phyloP scores from a whole-genome alignment of 64 coral and sea anemone genomes.

The Pocillopora damicornis region DNA sequence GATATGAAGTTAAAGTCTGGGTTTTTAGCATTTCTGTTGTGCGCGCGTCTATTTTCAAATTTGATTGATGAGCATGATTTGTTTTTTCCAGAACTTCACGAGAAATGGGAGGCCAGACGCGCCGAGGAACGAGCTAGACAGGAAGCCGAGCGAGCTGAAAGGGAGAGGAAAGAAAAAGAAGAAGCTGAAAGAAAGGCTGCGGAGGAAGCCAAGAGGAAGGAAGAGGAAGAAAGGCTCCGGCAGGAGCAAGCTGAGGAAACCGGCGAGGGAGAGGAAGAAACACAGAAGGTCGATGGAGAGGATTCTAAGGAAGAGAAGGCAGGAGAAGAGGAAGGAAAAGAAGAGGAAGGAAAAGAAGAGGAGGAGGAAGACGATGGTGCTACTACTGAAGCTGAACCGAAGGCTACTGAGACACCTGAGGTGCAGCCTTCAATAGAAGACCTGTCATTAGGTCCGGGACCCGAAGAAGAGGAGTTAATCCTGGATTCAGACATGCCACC shows the following conservation, averaged over 20 bases:
- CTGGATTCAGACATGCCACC: conserved; percentile 66
- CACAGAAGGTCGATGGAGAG: conserved; percentile 34
- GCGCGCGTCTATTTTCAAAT: not conserved
- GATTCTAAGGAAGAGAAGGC: conserved; percentile 30
- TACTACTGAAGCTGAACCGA: conserved; percentile 24
- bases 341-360: conserved; percentile 41
- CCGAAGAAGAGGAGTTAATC: conserved; percentile 46
- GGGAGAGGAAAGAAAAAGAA: conserved; percentile 55
- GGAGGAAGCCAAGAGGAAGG: conserved; percentile 64
- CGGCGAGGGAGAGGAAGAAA: conserved; percentile 16
- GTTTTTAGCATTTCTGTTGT: not conserved
- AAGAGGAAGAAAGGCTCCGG: conserved; percentile 48
- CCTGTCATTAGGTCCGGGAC: not conserved
- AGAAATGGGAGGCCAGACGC: conserved; percentile 70
- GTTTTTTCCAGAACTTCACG: conserved; percentile 54
- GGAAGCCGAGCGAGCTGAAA: conserved; percentile 66
- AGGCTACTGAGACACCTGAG: conserved; percentile 36
- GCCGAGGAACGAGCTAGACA: conserved; percentile 38
- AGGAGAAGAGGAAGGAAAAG: conserved; percentile 42
- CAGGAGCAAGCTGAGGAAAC: conserved; percentile 47
- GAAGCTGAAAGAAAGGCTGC: conserved; percentile 57
- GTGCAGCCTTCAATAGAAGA: conserved; percentile 53
- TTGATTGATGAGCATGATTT: no score
- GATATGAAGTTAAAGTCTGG: not conserved
- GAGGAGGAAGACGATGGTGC: not conserved